Evolutionary conservation across 2,888 invertebrate genomes (phyloP).

Genomic region (Acronicta leporina): DNA sequence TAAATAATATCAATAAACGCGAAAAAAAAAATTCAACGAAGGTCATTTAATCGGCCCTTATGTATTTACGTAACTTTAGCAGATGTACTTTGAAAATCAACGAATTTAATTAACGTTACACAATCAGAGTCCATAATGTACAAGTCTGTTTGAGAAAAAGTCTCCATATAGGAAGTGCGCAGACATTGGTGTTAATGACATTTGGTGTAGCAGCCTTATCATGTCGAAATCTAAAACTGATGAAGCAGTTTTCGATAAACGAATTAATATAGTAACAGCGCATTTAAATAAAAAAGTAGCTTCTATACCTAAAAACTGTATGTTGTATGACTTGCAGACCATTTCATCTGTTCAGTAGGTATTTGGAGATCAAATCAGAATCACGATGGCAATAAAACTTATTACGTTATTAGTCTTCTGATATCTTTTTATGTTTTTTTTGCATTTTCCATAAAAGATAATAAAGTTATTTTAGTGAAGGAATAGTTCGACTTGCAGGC

Average conservation of each 20-base stretch:
- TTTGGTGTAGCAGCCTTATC: conserved; percentile 92
- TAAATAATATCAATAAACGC: no score
- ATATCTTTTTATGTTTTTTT: no score
- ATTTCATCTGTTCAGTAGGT: conserved; percentile 80
- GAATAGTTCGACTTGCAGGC: no score
- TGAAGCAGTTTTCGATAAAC: conserved; percentile 77
- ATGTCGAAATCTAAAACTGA: conserved; percentile 68
- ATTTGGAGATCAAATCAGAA: conserved; percentile 81
- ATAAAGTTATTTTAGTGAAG: no score
- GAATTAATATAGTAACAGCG: conserved; percentile 78
- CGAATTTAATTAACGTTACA: conserved; percentile 59
- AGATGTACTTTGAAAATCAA: conserved; percentile 87
- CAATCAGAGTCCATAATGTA: conserved; percentile 89
- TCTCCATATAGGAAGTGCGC: conserved; percentile 90
- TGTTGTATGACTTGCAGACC: conserved; percentile 82
- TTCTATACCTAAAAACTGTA: conserved; percentile 63
- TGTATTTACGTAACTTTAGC: conserved; percentile 92
- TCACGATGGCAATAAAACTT: conserved; percentile 68
- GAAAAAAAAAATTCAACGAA: conserved; percentile 89
- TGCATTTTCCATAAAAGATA: no score
- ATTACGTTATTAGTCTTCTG: conserved; percentile 90
- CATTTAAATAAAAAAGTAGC: conserved; percentile 61
- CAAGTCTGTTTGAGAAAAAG: conserved; percentile 89
- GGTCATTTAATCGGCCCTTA: conserved; percentile 92
- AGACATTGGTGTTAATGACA: conserved; percentile 90